These are phyloP conservation scores for Diloba caeruleocephala DNA, from an alignment of 2,888 invertebrate species.

Conservation along the genomic window DNA sequence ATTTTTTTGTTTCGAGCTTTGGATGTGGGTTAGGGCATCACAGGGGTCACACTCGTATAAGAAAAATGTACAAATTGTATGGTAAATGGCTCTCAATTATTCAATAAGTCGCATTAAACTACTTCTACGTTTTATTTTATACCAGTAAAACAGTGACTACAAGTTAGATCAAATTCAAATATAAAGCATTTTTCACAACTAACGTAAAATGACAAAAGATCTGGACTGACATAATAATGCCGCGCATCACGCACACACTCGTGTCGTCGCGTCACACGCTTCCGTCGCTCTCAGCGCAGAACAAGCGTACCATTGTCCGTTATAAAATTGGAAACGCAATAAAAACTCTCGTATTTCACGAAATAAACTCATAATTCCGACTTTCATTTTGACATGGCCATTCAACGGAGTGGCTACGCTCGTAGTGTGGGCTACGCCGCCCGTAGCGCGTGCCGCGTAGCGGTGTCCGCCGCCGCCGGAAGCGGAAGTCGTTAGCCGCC, in stretches of 20 bases:
- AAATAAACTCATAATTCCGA: constrained; percentile 63
- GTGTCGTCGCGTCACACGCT: constrained; percentile 15
- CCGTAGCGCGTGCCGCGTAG: constrained; percentile 57
- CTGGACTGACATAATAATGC: constrained; percentile 1
- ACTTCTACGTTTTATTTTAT: neutral
- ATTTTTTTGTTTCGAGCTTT: constrained; percentile 47
- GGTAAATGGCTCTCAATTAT: constrained; percentile 1
- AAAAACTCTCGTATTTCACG: constrained; percentile 67
- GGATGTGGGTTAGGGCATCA: constrained; percentile 32
- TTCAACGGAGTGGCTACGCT: constrained; percentile 46
- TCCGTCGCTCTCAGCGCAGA: constrained; percentile 16
- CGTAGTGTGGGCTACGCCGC: constrained; percentile 52
- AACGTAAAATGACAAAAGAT: constrained; percentile 4
- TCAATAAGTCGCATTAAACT: neutral
- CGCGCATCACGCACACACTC: constrained; percentile 6
- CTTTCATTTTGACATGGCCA: constrained; percentile 52
- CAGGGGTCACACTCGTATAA: constrained; percentile 5
- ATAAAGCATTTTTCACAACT: neutral
- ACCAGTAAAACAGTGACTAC: too few relatives aligned
- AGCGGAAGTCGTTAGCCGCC: constrained; percentile 79
- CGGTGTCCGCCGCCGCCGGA: constrained; percentile 68
- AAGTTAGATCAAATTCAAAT: too few relatives aligned
- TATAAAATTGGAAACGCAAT: constrained; percentile 58
- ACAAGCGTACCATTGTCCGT: constrained; percentile 43
- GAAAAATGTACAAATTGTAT: neutral